Base-by-base conservation (phyloP, 2,113 vertebrate species). In the Myiozetetes cayanensis region DNA sequence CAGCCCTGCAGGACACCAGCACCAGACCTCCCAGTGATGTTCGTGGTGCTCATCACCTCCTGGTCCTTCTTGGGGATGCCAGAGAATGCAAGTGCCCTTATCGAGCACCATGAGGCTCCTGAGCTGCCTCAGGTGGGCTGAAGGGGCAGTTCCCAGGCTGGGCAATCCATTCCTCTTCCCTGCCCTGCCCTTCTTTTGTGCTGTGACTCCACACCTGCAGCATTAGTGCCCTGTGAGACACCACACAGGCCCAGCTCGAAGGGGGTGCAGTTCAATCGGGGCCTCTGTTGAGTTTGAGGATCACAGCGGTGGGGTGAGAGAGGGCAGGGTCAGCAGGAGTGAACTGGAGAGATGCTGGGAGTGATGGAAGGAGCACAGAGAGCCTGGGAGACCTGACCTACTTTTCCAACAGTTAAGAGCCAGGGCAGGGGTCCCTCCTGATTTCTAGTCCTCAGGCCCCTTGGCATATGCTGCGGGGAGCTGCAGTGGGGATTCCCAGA, bases 381-480 rank as follows among this genome's bases (percentile, higher is more conserved):
- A 92, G 83, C 96, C 95, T 93, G 88, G 12, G 94, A 94, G 95
- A 96, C 79, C 76, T 96, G 96, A 49, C 95, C 96, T 95, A 96
- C 90, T 96, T 97, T 92, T 59, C 37, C 59, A 90, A 35, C 63
- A 88, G 39, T 58, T 50, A 70, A 22, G 37, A 90, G 82, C 59
- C 19, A 17, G 37, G 58, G 75, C 30, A 2, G 73, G 52, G 63
- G 61, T 90, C 90, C 94, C 96, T 83, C 59, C 88, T 90, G 92
- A 83, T 62, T 95, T 94, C 78, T 55, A 66, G 76, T 87, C 14
- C 66, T 52, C 85, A 47, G 61, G 70, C 95, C 87, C 90, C 92
- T 83, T 68, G 92, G 90, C 94, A 74, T 70, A 62, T 76, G 59
- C 79, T 37, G 50, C 23, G 39, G 85, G 82, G 83, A 88, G 72